Evolutionary conservation across 2,113 vertebrate species (phyloP), one percentile per base, ranked within the genome.

Genomic region (Eudorcas thomsonii): DNA sequence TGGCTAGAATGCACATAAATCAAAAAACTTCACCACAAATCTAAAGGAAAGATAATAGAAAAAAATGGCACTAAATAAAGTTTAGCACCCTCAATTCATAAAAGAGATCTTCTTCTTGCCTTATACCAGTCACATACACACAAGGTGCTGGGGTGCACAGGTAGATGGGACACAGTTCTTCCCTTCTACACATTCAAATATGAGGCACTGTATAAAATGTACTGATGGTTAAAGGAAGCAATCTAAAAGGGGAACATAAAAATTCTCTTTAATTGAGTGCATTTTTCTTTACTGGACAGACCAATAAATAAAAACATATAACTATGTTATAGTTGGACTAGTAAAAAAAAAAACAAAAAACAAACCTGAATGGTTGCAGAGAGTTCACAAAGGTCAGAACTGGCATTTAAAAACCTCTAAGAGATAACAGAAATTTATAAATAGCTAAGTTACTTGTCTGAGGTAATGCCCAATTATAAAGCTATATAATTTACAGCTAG

Each of bases 1-100:
- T 87, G 80, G 81, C 71, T 92, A 93, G 33, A 96, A 92, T 83
- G 83, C 74, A 94, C 10, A 39, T 81, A n/a, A 12, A 95, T 95
- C 15, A 81, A 64, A 62, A 90, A 80, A 93, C 52, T 55, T 82
- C 33, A 88, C 33, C 64, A 85, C 16, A 45, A 87, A 84, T 23
- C 67, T 48, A 59, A 90, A 93, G 82, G 50, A 95, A 95, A 91
- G 71, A 89, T 45, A 95, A 91, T 2, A 96, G 45, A 71, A 88
- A 85, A 28, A 88, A 57, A 57, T 43, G 16, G 48, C 36, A 36
- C 30, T 80, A 81, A 83, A 30, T 95, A 19, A 95, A 78, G 59
- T 67, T 88, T 43, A 90, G 43, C 28, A 96, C n/a, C 14, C n/a
- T 96, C 87, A 90, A 92, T 90, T 77, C 39, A 71, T 59, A 95